Base-by-base conservation (phyloP, 2,113 vertebrate genomes). In the Gobius niger region DNA sequence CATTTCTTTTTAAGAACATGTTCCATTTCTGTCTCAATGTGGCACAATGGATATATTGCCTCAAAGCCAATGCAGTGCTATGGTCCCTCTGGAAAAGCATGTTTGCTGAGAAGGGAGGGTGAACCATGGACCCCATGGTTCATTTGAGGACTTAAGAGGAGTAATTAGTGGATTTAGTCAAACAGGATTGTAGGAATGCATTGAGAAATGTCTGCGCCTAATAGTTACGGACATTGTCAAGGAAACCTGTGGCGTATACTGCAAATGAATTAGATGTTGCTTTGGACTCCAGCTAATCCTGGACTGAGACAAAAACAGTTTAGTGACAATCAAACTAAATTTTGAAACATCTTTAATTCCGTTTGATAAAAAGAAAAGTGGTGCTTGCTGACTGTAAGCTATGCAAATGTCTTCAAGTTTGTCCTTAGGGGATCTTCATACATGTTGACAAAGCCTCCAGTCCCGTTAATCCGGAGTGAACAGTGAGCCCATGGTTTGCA, bases 381-480 rank as follows among this genome's bases (percentile, higher is more conserved):
- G 19, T 63, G 63, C 63, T 82, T 73, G 16, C 60, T 71, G 64
- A 87, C 78, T 80, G 76, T 56, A 47, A 18, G 11, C 86, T 88
- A 76, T 59, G 63, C 79, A 88, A 89, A 69, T 68, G 57, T 52
- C 34, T 16, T 40, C n/a, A 85, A 72, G 80, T 86, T 83, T 75
- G 19, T 73, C 65, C 68, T 77, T 44, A 46, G 19, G 83, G 80
- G 88, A 90, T 57, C 73, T 63, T 91, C 85, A 91, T 90, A 80
- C 72, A 70, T 85, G 85, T 85, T 86, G 90, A 91, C 90, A 91
- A 85, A 90, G 76, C 78, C 81, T 90, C 88, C 67, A 10, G 67
- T 81, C 78, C 52, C 72, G 89, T 91, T 91, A 90, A 87, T 86
- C 70, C 74, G 41, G 63, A 54, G 63, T 15, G 53, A 66, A 77